Base-by-base conservation (phyloP, 2,113 vertebrate species). In the Maccullochella peelii region DNA sequence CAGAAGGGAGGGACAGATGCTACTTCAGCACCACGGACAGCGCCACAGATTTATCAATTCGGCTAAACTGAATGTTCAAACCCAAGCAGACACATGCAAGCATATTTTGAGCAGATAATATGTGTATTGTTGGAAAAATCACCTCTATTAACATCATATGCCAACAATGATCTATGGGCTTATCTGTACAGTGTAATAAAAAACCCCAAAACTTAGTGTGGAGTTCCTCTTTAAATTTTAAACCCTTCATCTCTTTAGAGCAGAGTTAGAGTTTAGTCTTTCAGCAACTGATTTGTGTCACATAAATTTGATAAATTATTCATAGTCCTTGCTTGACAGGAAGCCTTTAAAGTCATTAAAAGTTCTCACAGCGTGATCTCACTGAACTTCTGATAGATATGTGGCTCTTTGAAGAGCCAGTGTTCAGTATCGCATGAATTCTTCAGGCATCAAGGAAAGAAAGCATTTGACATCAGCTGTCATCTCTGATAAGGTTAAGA, bases 241-340 rank as follows among this genome's bases (percentile, higher is more conserved):
- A 33, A 20, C 6, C 23, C 10, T 27, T 23, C 33, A 23, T 52
- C 20, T 50, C 42, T 27, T 79, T 2, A 27, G 23, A 52, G 55
- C 77, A 63, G 2, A 42, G n/a, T n/a, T n/a, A n/a, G n/a, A 11
- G 21, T 72, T 72, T 5, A 42, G 20, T 47, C 38, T 25, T 44
- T 18, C 27, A 44, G 33, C 6, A 42, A 6, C 42, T 54, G 14
- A 47, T 47, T 55, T 58, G 9, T 57, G 59, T 73, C 62, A 23
- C 70, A 49, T 5, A 66, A n/a, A 44, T 62, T 16, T n/a, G 36
- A 83, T 83, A 16, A 21, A 83, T 77, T 30, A 77, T 77, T 83
- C 65, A 76, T 8, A 4, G 2, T 16, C 15, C 16, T 47, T 10
- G 11, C 50, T 38, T 20, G 33, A 15, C 63, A 47, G 62, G 68